Evolutionary conservation across 2,888 invertebrate genomes (phyloP), one percentile per base, ranked within the genome.

Genomic region (Xestia rhomboidea): DNA sequence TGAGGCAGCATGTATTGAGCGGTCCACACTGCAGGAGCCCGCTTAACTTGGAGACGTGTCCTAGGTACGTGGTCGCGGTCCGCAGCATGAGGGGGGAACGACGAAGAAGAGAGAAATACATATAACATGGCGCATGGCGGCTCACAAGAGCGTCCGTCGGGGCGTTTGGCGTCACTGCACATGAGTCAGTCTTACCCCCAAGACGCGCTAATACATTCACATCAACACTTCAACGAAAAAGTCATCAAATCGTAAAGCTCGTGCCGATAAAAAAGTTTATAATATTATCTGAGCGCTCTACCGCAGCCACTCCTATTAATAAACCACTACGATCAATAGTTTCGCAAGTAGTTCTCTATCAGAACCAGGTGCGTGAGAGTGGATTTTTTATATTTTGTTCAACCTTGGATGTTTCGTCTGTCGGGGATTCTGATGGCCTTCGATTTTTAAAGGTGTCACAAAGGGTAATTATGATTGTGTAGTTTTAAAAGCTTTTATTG

Each of bases 351-450:
- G 66, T 44, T 79, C 64, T 62, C 27, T 46, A 41, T 63, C 44
- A 44, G 57, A 11, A 44, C 60, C 75, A 71, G 84, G 68, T 80
- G 74, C 60, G 54, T 30, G 21, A 51, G 18, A 69, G 60, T 62
- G 18, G 46, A 30, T 54, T 73, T 54, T 73, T 49, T 27, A 76
- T 24, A 41, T n/a, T 44, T 67, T 46, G 15, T 51, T 69, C 44
- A 60, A 24, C 69, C 72, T 75, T 64, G 72, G 51, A 57, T 63
- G 63, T 76, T 51, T 73, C 34, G 63, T n/a, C 38, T 24, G 44
- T 46, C 70, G 63, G 13, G 51, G 44, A 60, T 49, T 68, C 15
- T 68, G 27, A 21, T 54, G 51, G 30, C 38, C 18, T 38, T 46
- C 8, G 7, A 63, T 46, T 46, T 63, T 60, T 46, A 76, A 54